These are phyloP conservation scores for Pandemis cinnamomeana DNA, from an alignment of 2,888 invertebrate genomes.

Conservation along the genomic window DNA sequence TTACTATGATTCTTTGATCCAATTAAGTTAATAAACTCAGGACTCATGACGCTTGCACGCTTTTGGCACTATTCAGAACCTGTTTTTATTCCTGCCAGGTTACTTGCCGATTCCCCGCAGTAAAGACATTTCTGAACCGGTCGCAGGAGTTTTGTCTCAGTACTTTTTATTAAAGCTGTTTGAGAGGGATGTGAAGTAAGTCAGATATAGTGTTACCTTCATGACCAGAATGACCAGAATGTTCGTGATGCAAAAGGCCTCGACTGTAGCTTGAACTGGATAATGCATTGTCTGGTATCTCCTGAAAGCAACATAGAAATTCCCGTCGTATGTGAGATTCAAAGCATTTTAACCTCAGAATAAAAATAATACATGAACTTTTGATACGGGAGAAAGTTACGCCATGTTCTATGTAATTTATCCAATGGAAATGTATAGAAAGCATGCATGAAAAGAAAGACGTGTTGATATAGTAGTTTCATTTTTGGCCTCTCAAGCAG, in stretches of 20 bases:
- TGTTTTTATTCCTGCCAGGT: constrained; percentile 31
- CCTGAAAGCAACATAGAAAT: constrained; percentile 57
- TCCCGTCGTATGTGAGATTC: not conserved
- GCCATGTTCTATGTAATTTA: too few species aligned
- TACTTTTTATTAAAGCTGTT: constrained; percentile 3
- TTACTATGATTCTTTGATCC: too few species aligned
- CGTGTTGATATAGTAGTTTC: too few species aligned
- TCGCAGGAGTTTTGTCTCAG: constrained; percentile 14
- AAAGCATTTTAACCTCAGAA: too few species aligned
- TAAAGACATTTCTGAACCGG: constrained; percentile 28
- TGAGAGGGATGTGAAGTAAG: not conserved
- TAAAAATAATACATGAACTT: too few species aligned
- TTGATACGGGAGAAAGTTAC: too few species aligned
- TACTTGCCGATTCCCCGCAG: constrained; percentile 23
- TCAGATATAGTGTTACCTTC: constrained; percentile 1
- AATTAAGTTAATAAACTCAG: too few species aligned
- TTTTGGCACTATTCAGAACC: constrained; percentile 31
- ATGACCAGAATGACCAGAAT: constrained; percentile 44
- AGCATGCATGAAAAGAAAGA: too few species aligned
- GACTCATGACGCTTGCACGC: not conserved
- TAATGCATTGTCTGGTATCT: constrained; percentile 65
- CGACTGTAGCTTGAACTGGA: constrained; percentile 69
- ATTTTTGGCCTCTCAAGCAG: too few species aligned
- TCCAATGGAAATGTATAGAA: too few species aligned
- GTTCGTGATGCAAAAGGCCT: constrained; percentile 67